phyloP scores from a whole-genome alignment of 2,888 invertebrate genomes.

The Athalia circularis region DNA sequence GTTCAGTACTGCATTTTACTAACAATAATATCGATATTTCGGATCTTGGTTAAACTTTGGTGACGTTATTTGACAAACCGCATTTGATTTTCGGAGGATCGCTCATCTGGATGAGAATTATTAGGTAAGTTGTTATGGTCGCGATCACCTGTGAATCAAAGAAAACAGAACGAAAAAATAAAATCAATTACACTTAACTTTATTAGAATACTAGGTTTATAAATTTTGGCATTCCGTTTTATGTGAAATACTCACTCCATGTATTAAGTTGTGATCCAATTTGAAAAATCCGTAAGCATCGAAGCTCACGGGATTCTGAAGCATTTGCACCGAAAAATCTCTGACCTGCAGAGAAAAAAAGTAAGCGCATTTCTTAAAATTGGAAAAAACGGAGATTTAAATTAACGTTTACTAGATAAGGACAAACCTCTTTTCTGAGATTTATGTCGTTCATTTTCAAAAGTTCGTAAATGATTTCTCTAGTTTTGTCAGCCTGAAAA shows the following conservation, averaged over 20 bases:
- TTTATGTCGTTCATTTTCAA: background rate
- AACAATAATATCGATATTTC: background rate
- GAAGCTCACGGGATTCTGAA: conserved; percentile 54
- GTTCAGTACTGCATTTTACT: too few species aligned
- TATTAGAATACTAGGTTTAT: background rate
- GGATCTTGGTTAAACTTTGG: background rate
- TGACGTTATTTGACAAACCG: background rate
- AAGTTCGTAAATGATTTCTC: conserved; percentile 8
- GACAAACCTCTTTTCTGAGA: background rate
- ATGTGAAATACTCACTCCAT: conserved; percentile 45
- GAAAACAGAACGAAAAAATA: too few species aligned
- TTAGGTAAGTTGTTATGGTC: conserved; percentile 51
- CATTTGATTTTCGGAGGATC: too few species aligned
- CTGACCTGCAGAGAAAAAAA: conserved; percentile 28
- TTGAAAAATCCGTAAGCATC: conserved; percentile 51
- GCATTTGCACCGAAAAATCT: conserved; percentile 54
- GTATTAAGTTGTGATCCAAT: conserved; percentile 50
- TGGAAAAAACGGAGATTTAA: background rate
- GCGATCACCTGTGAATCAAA: conserved; percentile 44
- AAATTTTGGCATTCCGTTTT: background rate
- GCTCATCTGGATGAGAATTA: conserved; percentile 53
- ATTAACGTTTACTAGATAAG: background rate
- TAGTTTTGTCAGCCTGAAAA: conserved; percentile 18
- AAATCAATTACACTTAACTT: too few species aligned
- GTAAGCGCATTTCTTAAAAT: background rate